Evolutionary conservation across 2,797 vertebrate species (phyloP), one percentile per base, ranked within the genome.

Genomic region (Aulostomus chinensis): DNA sequence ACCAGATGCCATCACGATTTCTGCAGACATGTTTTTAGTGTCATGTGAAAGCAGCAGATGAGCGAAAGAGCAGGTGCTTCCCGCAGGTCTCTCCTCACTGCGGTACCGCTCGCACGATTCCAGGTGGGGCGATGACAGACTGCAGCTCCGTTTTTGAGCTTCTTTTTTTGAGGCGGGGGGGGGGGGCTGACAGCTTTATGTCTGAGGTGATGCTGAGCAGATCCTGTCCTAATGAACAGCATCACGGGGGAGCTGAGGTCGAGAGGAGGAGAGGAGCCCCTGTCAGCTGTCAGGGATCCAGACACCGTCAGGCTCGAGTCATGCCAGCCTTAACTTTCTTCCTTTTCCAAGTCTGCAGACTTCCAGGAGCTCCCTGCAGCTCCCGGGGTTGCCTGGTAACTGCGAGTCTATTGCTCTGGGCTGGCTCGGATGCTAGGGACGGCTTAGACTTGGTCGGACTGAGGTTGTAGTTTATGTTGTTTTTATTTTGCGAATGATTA

Each of bases 321-420:
- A n/a, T n/a, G n/a, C n/a, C n/a, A n/a, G n/a, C n/a, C 64, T 71
- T 51, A 43, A 63, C 40, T 57, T 68, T 57, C 32, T 32, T 42
- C 46, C n/a, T n/a, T n/a, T n/a, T n/a, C n/a, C n/a, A n/a, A n/a
- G n/a, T n/a, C n/a, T n/a, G n/a, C 48, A 26, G 21, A 47, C 31
- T 49, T 58, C 13, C 33, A 55, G 60, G 54, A 59, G 67, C 54
- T 80, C 53, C 53, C n/a, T 41, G 4, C 9, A 16, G 54, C 57
- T 62, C 48, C 17, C 45, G 1, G 12, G 37, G 85, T 86, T 83
- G 74, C 84, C 58, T 68, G 58, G 82, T 76, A 72, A 87, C 80
- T 38, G 8, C 12, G 18, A 39, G 6, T 66, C 50, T 17, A 68
- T 68, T 31, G 50, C 68, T 59, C 60, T 67, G 16, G 60, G 50